Conservation (phyloP, 2,113 vertebrate species). For the Phasianus colchicus region DNA sequence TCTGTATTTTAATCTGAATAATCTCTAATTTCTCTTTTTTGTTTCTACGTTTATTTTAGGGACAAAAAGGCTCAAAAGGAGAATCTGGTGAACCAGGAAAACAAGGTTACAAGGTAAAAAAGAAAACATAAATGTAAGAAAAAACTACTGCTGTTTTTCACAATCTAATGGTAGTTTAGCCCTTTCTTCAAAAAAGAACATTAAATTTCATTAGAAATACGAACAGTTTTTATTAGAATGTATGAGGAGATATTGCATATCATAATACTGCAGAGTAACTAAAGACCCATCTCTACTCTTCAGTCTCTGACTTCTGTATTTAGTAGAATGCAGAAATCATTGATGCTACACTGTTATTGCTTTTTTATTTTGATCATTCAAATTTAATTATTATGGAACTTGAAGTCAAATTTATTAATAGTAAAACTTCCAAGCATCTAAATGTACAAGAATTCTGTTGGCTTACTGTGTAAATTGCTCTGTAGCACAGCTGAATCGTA, state of each 20-base stretch:
- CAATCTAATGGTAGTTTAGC: not conserved
- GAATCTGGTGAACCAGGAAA: constrained; percentile 95
- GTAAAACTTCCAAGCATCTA: not conserved
- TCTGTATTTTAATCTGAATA: not conserved
- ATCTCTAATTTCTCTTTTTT: not conserved
- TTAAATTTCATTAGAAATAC: not conserved
- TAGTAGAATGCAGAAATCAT: not conserved
- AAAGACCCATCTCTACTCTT: not conserved
- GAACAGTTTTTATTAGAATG: not conserved
- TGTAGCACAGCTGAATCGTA: not conserved
- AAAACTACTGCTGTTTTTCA: not conserved
- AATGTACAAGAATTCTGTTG: not conserved
- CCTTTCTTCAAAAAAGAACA: not conserved
- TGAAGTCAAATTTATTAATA: not conserved
- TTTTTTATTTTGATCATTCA: not conserved
- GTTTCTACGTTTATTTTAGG: constrained; percentile 75
- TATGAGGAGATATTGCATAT: not conserved
- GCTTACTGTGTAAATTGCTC: not conserved
- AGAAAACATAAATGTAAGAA: not conserved
- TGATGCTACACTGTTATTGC: not conserved
- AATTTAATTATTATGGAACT: not conserved
- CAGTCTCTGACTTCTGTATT: not conserved
- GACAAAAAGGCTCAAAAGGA: constrained; percentile 95
- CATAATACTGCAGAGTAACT: not conserved
- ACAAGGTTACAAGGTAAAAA: constrained; percentile 96